Evolutionary conservation across 2,797 vertebrate species (phyloP), one percentile per base, ranked within the genome.

Genomic region (Aviceda leuphotes): DNA sequence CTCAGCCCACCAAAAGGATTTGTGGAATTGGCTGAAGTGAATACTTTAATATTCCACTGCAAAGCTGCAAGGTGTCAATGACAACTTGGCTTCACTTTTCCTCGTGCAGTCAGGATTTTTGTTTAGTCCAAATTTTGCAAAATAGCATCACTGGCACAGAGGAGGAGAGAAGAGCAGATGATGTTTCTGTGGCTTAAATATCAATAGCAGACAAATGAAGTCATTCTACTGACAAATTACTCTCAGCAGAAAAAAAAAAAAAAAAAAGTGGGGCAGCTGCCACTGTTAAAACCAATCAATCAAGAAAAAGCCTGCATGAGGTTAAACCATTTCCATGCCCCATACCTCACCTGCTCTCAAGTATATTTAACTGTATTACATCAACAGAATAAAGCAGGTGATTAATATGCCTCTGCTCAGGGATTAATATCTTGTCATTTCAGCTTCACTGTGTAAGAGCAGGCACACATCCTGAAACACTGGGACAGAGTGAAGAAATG

Each of bases 371-470:
- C 41, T 31, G 44, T 8, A 62, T 93, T 84, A 78, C 82, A 96
- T 85, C 89, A 96, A 95, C 62, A 89, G 67, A 82, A 94, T 71
- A 56, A 90, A 81, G 88, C 72, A 87, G 71, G 76, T 83, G 61
- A 96, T 94, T 93, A 90, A 93, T 87, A 50, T 22, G 49, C 52
- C 59, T 89, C 46, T 81, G 71, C 96, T 92, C 26, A 22, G 52
- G 81, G 94, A 92, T 93, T 91, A 96, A 81, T 92, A 87, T 82
- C 88, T 73, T 62, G 59, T 85, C 76, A 73, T 91, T 82, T 55
- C 81, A 81, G 81, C 56, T 18, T n/a, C 41, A 9, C 68, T 25
- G 22, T 52, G 12, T 33, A 59, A 78, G 62, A 87, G 81, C 56
- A 83, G 79, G 59, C 86, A 83, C 87, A 16, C 70, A 87, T 50